Evolutionary conservation across 2,113 vertebrate genomes (phyloP).

Genomic region (Onychostruthus taczanowskii): DNA sequence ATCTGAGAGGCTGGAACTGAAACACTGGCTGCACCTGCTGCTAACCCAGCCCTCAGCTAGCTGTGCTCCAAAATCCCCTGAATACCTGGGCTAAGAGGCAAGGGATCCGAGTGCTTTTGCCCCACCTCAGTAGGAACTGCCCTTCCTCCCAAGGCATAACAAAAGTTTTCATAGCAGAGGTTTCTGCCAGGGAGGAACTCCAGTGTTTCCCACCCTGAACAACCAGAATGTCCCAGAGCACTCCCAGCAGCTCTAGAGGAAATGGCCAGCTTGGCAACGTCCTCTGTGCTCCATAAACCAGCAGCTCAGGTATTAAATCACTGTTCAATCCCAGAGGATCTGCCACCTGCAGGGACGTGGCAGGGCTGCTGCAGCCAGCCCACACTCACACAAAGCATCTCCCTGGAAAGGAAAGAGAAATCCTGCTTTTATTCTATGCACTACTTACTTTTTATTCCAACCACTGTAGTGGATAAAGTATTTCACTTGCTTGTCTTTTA

Average conservation of each 20-base stretch:
- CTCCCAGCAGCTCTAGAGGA: not conserved
- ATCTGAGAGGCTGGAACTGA: not conserved
- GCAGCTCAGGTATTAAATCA: accelerated
- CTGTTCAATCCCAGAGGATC: not conserved
- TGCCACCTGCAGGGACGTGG: not conserved
- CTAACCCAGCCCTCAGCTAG: not conserved
- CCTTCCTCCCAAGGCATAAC: not conserved
- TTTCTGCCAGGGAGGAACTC: not conserved
- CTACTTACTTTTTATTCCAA: constrained; percentile 99
- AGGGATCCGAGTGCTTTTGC: not conserved
- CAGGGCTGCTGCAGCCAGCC: not conserved
- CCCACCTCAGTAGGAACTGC: not conserved
- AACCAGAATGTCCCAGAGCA: not conserved
- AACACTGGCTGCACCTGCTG: not conserved
- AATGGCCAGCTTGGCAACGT: not conserved
- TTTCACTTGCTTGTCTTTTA: constrained; percentile 99
- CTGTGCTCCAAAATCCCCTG: not conserved
- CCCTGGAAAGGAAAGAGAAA: not conserved
- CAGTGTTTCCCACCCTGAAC: not conserved
- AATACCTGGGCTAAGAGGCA: accelerated
- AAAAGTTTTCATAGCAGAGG: not conserved
- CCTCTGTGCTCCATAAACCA: not conserved
- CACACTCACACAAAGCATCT: not conserved
- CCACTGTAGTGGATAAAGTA: constrained; percentile 99
- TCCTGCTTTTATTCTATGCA: not conserved